Conservation (phyloP, 2,113 vertebrate species). For the Globicephala melas region DNA sequence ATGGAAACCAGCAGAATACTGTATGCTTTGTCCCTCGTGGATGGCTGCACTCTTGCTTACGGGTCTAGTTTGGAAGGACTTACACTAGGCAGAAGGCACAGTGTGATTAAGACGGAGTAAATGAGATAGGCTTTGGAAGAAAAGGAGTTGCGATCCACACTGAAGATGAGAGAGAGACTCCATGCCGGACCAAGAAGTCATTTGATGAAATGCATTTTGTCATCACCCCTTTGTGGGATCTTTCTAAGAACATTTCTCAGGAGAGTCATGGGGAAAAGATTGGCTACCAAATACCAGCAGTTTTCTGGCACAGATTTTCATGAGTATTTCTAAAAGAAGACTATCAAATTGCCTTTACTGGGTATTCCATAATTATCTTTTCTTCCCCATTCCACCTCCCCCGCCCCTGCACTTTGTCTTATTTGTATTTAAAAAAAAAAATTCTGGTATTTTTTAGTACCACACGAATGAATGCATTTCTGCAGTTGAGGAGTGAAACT, state of each 20-base stretch:
- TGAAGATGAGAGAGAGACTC: background rate
- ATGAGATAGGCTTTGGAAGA: background rate
- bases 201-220: slow-evolving; percentile 51
- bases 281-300: slow-evolving; percentile 60
- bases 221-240: slow-evolving; percentile 48
- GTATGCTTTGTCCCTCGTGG: background rate
- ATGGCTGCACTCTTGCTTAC: background rate
- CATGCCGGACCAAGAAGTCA: slow-evolving; percentile 24
- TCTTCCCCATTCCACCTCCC: background rate
- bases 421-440: too few species aligned
- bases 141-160: background rate
- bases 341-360: slow-evolving; percentile 13
- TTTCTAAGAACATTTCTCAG: slow-evolving; percentile 65
- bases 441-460: background rate
- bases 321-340: slow-evolving; percentile 55
- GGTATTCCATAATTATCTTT: slow-evolving; percentile 60
- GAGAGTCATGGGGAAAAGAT: slow-evolving; percentile 48
- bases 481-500: background rate
- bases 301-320: slow-evolving; percentile 67
- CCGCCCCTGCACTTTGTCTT: too few species aligned
- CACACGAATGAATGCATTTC: background rate
- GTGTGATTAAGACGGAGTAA: background rate
- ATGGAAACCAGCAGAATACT: background rate
- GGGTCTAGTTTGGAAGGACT: background rate
- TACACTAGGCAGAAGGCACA: background rate